Evolutionary conservation across 2,888 invertebrate species (phyloP), one percentile per base, ranked within the genome.

Genomic region (Liopterus haemorrhoidalis): DNA sequence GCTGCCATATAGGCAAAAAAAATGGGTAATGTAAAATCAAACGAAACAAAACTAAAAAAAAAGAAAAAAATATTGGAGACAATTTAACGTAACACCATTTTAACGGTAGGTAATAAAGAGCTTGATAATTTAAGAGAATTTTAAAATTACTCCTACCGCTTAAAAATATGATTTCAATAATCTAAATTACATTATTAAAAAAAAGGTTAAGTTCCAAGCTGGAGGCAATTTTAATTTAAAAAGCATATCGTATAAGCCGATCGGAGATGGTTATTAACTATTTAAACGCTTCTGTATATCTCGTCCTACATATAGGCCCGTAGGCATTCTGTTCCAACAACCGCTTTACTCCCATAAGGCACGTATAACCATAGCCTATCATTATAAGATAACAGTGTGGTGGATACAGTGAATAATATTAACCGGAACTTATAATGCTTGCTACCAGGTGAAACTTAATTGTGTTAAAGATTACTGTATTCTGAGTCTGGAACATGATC

Each of bases 251-350:
- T 24, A 42, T 37, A 44, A 38, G 32, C 31, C 38, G 44, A 44
- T 44, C 44, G 24, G 38, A 44, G 44, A 44, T 44, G 38, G 31
- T 38, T 38, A 44, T 44, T 44, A 44, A 37, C 30, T 38, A 44
- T 44, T 38, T 44, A 38, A 44, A 38, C 44, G 44, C 44, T 44
- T 37, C 44, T 38, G 44, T 44, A 11, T 31, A 31, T 19, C 19
- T 22, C 31, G 32, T 24, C 39, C 39, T 45, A 33, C 27, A 39
- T 45, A 11, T 33, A 45, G 25, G 14, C 25, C 39, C 33, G 14
- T 15, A 11, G 39, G 45, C 44, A 43, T 43, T 19, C 11, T 14
- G 4, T 37, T 8, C 25, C 27, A 19, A 28, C 20, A 36, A 8
- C 24, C 19, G 31, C 22, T 19, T 28, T 20, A 32, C 33, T 32